Percentiles rank a stretch among this genome's conserved stretches.
These are phyloP conservation scores for Tapirus terrestris DNA, from an alignment of 2,113 vertebrate species.

Conservation along the genomic window DNA sequence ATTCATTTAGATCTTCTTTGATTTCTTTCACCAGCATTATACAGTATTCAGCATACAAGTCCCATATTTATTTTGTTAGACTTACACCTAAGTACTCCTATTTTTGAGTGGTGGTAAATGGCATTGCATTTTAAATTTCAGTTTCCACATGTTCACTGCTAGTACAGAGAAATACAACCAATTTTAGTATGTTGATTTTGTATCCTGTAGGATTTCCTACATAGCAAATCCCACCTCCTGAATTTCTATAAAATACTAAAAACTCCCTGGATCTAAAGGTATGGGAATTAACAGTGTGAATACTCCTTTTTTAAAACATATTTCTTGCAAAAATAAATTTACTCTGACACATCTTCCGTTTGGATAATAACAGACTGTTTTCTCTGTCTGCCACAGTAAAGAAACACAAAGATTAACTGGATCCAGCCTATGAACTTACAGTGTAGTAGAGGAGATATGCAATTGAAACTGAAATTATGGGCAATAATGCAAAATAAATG, in stretches of 20 bases:
- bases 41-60: too few species aligned
- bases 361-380: constrained; percentile 1
- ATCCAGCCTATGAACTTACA: background rate
- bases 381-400: background rate
- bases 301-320: background rate
- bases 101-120: too few species aligned
- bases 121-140: too few species aligned
- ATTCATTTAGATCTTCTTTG: too few species aligned
- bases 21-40: too few species aligned
- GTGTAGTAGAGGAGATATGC: background rate
- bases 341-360: background rate
- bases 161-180: background rate
- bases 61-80: too few species aligned
- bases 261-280: background rate
- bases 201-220: background rate
- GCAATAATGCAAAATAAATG: background rate
- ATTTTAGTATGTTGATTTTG: background rate
- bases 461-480: background rate
- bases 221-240: background rate
- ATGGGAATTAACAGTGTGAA: background rate
- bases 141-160: background rate
- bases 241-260: constrained; percentile 21
- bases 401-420: background rate
- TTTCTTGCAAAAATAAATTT: constrained; percentile 35
- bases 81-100: too few species aligned